Evolutionary conservation across 2,113 vertebrate species (phyloP).

Genomic region (Pituophis catenifer): DNA sequence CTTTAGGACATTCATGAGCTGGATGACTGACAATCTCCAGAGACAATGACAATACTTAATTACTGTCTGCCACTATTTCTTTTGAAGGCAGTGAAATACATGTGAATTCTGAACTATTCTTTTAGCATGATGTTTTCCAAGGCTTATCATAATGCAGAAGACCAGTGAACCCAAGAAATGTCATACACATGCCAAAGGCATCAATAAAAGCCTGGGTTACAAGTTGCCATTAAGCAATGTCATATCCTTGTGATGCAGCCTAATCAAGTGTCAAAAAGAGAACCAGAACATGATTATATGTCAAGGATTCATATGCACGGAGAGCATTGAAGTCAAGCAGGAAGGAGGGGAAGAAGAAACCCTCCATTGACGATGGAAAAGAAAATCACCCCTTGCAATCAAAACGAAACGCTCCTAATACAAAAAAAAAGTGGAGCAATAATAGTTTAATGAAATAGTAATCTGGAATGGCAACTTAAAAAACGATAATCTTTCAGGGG

Average conservation of each 20-base stretch:
- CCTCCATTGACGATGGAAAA: conserved; percentile 34
- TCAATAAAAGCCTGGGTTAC: conserved; percentile 27
- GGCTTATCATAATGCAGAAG: not conserved
- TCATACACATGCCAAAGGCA: conserved; percentile 26
- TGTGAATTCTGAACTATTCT: not conserved
- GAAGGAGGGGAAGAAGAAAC: no score
- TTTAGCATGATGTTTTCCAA: conserved; percentile 3
- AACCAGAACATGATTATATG: conserved; percentile 55
- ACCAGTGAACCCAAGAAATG: conserved; percentile 4
- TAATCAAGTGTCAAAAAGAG: conserved; percentile 45
- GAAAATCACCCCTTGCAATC: conserved; percentile 51
- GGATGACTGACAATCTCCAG: not conserved
- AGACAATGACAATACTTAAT: not conserved
- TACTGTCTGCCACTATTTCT: not conserved
- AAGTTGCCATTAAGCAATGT: conserved; percentile 24
- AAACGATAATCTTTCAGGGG: conserved; percentile 32
- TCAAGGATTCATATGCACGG: conserved; percentile 50
- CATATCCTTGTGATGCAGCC: conserved; percentile 30
- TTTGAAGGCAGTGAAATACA: not conserved
- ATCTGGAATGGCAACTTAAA: conserved; percentile 30
- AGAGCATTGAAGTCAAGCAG: conserved; percentile 36
- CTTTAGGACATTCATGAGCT: not conserved
- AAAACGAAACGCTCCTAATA: conserved; percentile 40
- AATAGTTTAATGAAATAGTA: conserved; percentile 48
- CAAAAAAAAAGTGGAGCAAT: conserved; percentile 37